phyloP scores from a whole-genome alignment of 2,888 invertebrate species.

The Orthonychiurus folsomi region DNA sequence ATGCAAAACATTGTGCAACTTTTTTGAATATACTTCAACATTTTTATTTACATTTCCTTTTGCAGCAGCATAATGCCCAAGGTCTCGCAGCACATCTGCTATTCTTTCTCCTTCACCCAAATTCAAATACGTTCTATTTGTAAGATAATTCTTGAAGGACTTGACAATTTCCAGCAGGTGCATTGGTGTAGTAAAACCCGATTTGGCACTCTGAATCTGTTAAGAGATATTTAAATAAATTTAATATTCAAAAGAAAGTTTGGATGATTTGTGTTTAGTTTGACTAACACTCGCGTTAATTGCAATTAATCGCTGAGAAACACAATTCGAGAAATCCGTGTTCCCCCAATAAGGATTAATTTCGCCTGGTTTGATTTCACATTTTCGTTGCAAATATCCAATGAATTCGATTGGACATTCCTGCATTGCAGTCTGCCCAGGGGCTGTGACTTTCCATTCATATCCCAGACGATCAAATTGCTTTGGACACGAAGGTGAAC shows the following conservation, averaged over 20 bases:
- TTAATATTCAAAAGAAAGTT: background rate
- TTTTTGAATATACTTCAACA: too few relatives aligned
- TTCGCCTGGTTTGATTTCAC: background rate
- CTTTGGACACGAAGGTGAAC: background rate
- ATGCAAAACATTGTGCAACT: too few relatives aligned
- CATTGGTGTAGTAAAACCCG: background rate
- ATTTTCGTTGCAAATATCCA: background rate
- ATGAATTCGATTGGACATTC: background rate
- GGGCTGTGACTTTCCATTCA: background rate
- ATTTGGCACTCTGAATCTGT: background rate
- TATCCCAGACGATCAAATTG: background rate
- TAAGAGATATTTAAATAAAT: background rate
- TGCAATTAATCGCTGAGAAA: background rate
- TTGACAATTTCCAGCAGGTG: background rate
- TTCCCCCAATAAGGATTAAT: background rate
- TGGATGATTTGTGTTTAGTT: background rate
- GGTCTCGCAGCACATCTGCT: constrained; percentile 28
- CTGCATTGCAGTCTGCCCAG: background rate
- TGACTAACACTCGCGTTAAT: background rate
- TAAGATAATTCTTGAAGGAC: constrained; percentile 16
- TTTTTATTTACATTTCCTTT: too few relatives aligned
- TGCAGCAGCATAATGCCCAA: constrained; percentile 28
- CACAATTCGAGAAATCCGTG: background rate
- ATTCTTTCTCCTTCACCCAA: constrained; percentile 36
- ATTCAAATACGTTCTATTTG: constrained; percentile 23